Conservation (phyloP, 2,888 invertebrate species). For the Drosophila cracens region DNA sequence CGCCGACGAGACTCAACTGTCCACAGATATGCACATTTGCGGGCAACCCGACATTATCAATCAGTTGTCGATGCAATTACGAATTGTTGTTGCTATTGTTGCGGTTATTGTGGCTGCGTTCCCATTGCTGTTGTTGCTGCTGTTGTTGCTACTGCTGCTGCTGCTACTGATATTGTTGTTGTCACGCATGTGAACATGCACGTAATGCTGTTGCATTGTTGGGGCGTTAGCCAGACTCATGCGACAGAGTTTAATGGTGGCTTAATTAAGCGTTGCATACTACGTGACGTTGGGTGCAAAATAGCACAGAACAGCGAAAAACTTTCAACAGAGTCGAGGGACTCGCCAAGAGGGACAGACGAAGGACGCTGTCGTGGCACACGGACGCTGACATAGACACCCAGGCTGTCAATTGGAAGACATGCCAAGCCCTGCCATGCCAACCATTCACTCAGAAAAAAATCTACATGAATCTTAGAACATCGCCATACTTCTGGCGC, state of each 20-base stretch:
- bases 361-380: conserved; percentile 4
- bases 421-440: conserved; percentile 14
- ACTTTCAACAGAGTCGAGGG: conserved; percentile 52
- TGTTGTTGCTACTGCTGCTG: conserved; percentile 1
- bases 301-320: conserved; percentile 53
- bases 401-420: conserved; percentile 51
- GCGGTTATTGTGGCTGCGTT: conserved; percentile 8
- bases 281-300: conserved; percentile 61
- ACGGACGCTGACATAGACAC: conserved; percentile 52
- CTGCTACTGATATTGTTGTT: conserved; percentile 14
- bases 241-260: conserved; percentile 69
- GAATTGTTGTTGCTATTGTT: conserved; percentile 23
- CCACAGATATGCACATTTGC: conserved; percentile 64
- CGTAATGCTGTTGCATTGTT: conserved; percentile 35
- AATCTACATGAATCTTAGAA: background rate
- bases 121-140: background rate
- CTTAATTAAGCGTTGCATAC: conserved; percentile 77
- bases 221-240: conserved; percentile 33
- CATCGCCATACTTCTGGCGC: background rate
- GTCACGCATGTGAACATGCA: conserved; percentile 29
- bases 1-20: conserved; percentile 42
- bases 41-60: conserved; percentile 57
- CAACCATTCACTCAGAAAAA: background rate
- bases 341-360: conserved; percentile 10
- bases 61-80: conserved; percentile 60